Evolutionary conservation across 1,140 invertebrate genomes (phyloP).

Genomic region (Idris sp.): DNA sequence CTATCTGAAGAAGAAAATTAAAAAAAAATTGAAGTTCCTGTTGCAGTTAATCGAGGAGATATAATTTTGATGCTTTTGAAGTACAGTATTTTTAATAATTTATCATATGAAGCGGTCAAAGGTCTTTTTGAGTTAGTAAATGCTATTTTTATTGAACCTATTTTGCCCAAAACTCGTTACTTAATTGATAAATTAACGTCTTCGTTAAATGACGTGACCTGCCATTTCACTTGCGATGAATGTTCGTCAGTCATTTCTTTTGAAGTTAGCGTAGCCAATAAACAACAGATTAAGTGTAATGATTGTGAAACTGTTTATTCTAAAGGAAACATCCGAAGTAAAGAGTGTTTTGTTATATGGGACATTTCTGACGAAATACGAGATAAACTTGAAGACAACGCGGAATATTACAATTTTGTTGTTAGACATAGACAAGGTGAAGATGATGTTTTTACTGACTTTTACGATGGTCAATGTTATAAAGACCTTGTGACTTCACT

Average conservation of each 20-base stretch:
- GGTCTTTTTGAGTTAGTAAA: constrained; percentile 12
- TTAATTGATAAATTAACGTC: constrained; percentile 15
- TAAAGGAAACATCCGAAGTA: constrained; percentile 5
- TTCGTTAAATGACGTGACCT: constrained; percentile 9
- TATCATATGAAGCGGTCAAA: constrained; percentile 14
- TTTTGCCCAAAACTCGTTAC: constrained; percentile 17
- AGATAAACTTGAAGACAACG: constrained; percentile 17
- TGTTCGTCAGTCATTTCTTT: constrained; percentile 14
- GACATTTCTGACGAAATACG: constrained; percentile 20
- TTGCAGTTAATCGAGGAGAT: no score
- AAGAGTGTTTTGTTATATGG: constrained; percentile 24
- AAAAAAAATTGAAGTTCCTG: no score
- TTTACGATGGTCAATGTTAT: constrained; percentile 35
- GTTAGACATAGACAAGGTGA: constrained; percentile 4
- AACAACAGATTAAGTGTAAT: constrained; percentile 3
- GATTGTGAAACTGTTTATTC: constrained; percentile 14
- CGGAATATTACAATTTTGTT: constrained; percentile 24
- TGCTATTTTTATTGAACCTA: constrained; percentile 13
- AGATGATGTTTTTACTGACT: constrained; percentile 9
- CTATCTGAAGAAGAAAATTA: no score
- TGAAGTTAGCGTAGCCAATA: not conserved
- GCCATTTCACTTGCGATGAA: constrained; percentile 8
- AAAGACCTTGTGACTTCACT: constrained; percentile 17
- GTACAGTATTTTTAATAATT: no score
- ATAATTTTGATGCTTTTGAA: no score